These are phyloP conservation scores for Rhagologus leucostigma DNA, from an alignment of 2,113 vertebrate species.

Conservation along the genomic window DNA sequence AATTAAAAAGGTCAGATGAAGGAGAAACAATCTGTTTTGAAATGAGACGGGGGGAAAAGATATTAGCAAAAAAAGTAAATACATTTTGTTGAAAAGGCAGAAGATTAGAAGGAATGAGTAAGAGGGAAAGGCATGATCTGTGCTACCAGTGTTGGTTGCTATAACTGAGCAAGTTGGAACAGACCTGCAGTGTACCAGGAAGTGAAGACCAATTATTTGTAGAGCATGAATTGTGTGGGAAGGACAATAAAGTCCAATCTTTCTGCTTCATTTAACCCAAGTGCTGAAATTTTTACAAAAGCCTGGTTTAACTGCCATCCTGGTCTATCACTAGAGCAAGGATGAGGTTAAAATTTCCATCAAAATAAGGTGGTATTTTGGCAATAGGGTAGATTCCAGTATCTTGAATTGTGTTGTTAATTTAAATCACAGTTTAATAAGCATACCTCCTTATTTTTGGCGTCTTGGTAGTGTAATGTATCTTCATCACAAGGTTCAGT, in stretches of 20 bases:
- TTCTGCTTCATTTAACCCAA: conserved; percentile 3
- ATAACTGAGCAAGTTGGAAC: neutral
- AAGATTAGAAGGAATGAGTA: neutral
- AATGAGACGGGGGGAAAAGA: neutral
- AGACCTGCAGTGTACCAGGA: conserved; percentile 20
- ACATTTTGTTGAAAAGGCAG: neutral
- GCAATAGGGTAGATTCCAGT: neutral
- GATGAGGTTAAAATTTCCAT: neutral
- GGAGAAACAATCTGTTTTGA: neutral
- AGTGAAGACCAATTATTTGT: conserved; percentile 14
- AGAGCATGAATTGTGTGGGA: conserved; percentile 26
- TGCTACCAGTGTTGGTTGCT: neutral
- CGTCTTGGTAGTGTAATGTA: neutral
- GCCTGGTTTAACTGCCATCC: neutral
- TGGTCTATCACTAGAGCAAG: neutral
- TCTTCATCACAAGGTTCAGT: neutral
- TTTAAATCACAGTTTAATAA: neutral
- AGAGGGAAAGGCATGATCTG: neutral
- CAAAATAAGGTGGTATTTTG: neutral
- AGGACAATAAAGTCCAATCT: conserved; percentile 22
- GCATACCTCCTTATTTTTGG: neutral
- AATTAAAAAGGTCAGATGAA: neutral
- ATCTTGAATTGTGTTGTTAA: neutral
- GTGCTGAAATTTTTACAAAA: neutral
- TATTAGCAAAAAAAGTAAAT: neutral